Evolutionary conservation across 2,888 invertebrate genomes (phyloP), one percentile per base, ranked within the genome.

Genomic region (Drosophila falleni): DNA sequence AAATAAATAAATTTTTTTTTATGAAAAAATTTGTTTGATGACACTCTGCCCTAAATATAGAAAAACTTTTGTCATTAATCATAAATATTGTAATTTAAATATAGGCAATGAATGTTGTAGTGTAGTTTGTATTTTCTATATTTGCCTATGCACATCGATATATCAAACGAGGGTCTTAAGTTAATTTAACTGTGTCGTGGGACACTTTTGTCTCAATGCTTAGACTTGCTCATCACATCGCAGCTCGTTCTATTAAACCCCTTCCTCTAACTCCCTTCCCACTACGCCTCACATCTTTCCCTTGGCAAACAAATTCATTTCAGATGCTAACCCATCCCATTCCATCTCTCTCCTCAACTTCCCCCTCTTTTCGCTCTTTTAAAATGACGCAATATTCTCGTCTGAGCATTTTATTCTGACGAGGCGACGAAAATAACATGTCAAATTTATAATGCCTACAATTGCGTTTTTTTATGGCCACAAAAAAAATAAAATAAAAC

Each of bases 391-490:
- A 76, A 83, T 74, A 63, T 74, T 73, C 70, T 59, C 60, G 63
- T 54, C 50, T 53, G 69, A 71, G 65, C 67, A 70, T 79, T 82
- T 77, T 56, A 65, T 63, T 78, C 69, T 71, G 82, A 84, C 87
- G 73, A 73, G 80, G 73, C 82, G 85, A 87, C 87, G 76, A 87
- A 80, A 84, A 84, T 87, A 87, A 85, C 84, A 84, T 87, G 87
- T 84, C 85, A 84, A 87, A 84, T 87, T 85, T 84, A 78, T 84
- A 84, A 84, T 82, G 85, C 87, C 82, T 66, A 74, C 87, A 84
- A 87, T 84, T 84, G 82, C 80, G 81, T 78, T 81, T 65, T 62
- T 71, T 78, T 86, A 42, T 60, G 70, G 69, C 64, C 60, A 59
- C 64, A 50, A 44, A 29, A 37, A 41, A 55, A n/a, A 42, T 5